Base-by-base conservation (phyloP, 2,888 invertebrate species). In the Caradrina kadenii region DNA sequence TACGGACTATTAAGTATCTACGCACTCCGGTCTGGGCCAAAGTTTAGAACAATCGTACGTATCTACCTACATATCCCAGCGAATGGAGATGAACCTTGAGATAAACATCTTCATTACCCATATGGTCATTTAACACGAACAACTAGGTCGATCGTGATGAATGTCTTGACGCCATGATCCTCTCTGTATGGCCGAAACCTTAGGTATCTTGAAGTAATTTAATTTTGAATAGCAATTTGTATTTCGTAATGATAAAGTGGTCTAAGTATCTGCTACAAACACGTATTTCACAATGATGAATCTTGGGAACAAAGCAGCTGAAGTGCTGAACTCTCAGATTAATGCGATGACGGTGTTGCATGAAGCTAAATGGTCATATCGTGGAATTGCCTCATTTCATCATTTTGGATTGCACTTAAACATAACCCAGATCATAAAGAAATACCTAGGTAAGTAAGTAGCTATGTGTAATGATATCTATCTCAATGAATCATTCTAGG, bases 101-200 rank as follows among this genome's bases (percentile, higher is more conserved):
- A 83, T 84, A 81, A 81, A 77, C 74, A 69, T 75, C 73, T 80
- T 76, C 73, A 82, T 68, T 79, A 81, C 50, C 53, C 68, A 81
- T 52, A 35, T 78, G 84, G 80, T 80, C 81, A 84, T 84, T 77
- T 88, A 82, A 82, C 86, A 85, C 85, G 86, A 82, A 80, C 85
- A 86, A 85, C 85, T 88, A 87, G 90, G 89, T 88, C 90, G 86
- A 75, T 88, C 90, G 90, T 88, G 87, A 88, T 88, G 86, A 88
- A 86, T 87, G 85, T 86, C 89, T 88, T 89, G 45, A 45, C 72
- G 77, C 72, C 73, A 75, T 59, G 63, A 73, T 60, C 52, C 55
- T 65, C 52, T 70, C 58, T 69, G 60, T 68, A 76, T 73, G 65
- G 56, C 49, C 58, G 35, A 53, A 59, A 54, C 52, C 21, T 69